Percentiles rank a stretch among this genome's conserved stretches.
Evolutionary conservation across 1,140 invertebrate genomes (phyloP).

Genomic region (Drosophila mayri): DNA sequence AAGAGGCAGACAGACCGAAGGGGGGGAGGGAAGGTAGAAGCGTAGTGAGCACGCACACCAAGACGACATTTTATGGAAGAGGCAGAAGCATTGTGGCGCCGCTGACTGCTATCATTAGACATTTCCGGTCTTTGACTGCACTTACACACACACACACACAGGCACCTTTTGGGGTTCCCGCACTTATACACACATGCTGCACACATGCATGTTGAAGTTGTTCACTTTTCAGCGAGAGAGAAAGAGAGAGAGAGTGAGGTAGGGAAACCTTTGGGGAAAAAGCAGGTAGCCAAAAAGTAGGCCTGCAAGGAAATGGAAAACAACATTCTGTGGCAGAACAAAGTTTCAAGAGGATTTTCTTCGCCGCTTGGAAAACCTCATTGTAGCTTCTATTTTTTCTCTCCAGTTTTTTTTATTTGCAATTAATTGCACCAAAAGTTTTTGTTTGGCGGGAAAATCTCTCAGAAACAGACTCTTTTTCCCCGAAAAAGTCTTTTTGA

Average conservation of each 20-base stretch:
- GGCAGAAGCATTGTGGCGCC: slow-evolving; percentile 18
- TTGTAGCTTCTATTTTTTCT: no score
- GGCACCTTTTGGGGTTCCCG: slow-evolving; percentile 22
- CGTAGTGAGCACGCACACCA: neutral
- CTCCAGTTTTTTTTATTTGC: slow-evolving; percentile 10
- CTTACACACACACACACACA: slow-evolving; percentile 27
- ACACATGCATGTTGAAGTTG: slow-evolving; percentile 22
- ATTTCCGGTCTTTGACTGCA: slow-evolving; percentile 68
- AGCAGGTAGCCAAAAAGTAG: slow-evolving; percentile 39
- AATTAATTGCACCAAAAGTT: slow-evolving; percentile 32
- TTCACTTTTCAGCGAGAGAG: slow-evolving; percentile 10
- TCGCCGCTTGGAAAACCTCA: slow-evolving; percentile 11
- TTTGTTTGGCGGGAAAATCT: slow-evolving; percentile 1
- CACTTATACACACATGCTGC: slow-evolving; percentile 22
- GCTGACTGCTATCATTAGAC: slow-evolving; percentile 59
- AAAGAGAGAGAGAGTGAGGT: neutral
- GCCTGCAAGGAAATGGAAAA: slow-evolving; percentile 13
- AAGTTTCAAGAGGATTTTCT: slow-evolving; percentile 33
- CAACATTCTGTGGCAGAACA: slow-evolving; percentile 15
- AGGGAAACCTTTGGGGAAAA: neutral
- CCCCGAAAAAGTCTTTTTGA: neutral
- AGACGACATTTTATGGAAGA: slow-evolving; percentile 34
- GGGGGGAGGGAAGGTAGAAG: no score
- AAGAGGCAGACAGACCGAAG: neutral
- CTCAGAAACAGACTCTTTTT: neutral